Base-by-base conservation (phyloP, 1,140 invertebrate species). In the Sinonovacula constricta region DNA sequence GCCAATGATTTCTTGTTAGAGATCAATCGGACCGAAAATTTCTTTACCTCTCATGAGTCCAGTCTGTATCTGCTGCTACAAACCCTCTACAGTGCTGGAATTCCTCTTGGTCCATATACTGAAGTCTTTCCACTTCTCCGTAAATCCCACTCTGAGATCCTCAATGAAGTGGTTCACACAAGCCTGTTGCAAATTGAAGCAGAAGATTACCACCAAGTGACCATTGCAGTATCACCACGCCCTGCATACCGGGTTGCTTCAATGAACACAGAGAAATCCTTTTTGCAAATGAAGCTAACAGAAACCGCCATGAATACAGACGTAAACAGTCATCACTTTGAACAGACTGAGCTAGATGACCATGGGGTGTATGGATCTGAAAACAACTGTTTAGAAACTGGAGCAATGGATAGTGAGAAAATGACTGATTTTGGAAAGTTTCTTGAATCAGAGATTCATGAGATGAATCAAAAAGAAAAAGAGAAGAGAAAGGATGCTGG, bases 21-120 rank as follows among this genome's bases (percentile, higher is more conserved):
- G 56, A 88, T 88, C 33, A 88, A 85, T 51, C 75, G 87, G 31
- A 88, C 86, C 15, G 87, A 88, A 34, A 88, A 88, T 71, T 88
- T 88, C 56, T 88, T 88, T 79, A 88, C 87, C 3, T 82, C 85
- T 22, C 86, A 88, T 65, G 85, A 86, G 66, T 87, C 86, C 26
- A 87, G 86, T 60, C 76, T 94, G 10, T 92, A 92, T 85, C 91
- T 93, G 74, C 87, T 94, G 69, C 87, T 94, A 28, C 91, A 93
- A 79, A 92, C 91, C 77, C 88, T 94, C 68, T 90, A 92, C 72
- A 92, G 93, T 75, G 93, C 93, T 83, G 91, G 91, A 75, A 90
- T 93, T 79, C 90, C 92, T 66, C 86, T 93, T 22, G 89, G 91
- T 30, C 92, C 92, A 62, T 93, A 93, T 81, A 90, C 90, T 63